Evolutionary conservation across 2,797 vertebrate species (phyloP).

Genomic region (Brachymystax lenok): DNA sequence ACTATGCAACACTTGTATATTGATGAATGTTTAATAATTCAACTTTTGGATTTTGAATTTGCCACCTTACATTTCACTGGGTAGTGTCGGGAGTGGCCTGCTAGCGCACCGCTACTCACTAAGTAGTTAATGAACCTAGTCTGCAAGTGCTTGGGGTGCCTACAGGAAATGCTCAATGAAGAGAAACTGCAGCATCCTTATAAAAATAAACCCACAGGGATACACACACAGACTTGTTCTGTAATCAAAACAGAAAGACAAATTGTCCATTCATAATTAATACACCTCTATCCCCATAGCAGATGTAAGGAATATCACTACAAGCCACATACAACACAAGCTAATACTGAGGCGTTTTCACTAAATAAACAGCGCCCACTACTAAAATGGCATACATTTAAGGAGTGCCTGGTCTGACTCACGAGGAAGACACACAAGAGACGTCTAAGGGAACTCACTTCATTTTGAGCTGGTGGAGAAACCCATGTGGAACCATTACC

Average conservation of each 20-base stretch:
- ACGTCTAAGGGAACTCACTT: neutral
- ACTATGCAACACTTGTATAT: too few relatives aligned
- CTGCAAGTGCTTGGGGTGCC: neutral
- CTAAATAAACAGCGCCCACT: conserved; percentile 64
- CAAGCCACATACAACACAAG: conserved; percentile 3
- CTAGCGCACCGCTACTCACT: too few relatives aligned
- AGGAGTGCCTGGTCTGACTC: conserved; percentile 57
- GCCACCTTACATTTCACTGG: too few relatives aligned
- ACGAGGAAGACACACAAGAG: neutral
- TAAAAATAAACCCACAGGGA: neutral
- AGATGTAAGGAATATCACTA: neutral
- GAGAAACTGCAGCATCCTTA: neutral
- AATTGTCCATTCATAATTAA: neutral
- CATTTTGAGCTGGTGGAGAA: conserved; percentile 16
- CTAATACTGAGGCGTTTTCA: conserved; percentile 51
- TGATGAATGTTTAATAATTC: too few relatives aligned
- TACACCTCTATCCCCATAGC: neutral
- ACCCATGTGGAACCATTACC: conserved; percentile 6
- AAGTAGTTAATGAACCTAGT: conserved; percentile 27
- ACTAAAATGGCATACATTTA: conserved; percentile 64
- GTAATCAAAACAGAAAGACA: neutral
- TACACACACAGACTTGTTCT: neutral
- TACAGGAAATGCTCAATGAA: neutral
- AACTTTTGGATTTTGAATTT: too few relatives aligned
- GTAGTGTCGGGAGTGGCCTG: too few relatives aligned